These are phyloP conservation scores for Desmophyllum pertusum DNA, from an alignment of 92 coral and sea anemone species.

Conservation along the genomic window DNA sequence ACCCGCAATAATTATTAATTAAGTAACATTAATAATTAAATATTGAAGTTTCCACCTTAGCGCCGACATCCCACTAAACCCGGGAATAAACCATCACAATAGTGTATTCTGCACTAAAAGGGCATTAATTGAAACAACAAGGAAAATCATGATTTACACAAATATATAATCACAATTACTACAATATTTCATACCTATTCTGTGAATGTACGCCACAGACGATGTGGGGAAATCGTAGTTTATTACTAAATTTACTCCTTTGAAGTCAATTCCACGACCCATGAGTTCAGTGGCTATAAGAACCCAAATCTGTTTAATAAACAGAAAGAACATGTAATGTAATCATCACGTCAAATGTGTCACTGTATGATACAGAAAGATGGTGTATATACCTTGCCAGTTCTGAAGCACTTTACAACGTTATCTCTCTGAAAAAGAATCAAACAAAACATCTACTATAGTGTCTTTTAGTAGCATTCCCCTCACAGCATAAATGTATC, in stretches of 20 bases:
- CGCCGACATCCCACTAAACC: no score
- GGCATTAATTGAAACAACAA: no score
- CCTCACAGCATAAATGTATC: no score
- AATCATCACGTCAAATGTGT: neutral
- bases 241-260: slow-evolving; percentile 92
- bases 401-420: slow-evolving; percentile 92
- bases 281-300: slow-evolving; percentile 95
- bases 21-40: no score
- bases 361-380: neutral
- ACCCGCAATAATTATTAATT: no score
- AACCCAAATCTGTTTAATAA: slow-evolving; percentile 84
- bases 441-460: neutral
- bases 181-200: slow-evolving; percentile 75
- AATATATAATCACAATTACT: neutral
- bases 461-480: neutral
- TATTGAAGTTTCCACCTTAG: no score
- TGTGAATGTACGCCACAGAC: slow-evolving; percentile 94
- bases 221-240: slow-evolving; percentile 98
- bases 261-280: slow-evolving; percentile 99
- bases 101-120: no score
- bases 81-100: no score
- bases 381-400: slow-evolving; percentile 77
- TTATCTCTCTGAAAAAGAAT: slow-evolving; percentile 83
- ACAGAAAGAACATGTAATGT: neutral
- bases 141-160: no score